These are phyloP conservation scores for Oceanodroma leucorhoa DNA, from an alignment of 2,797 vertebrate genomes.

Conservation along the genomic window DNA sequence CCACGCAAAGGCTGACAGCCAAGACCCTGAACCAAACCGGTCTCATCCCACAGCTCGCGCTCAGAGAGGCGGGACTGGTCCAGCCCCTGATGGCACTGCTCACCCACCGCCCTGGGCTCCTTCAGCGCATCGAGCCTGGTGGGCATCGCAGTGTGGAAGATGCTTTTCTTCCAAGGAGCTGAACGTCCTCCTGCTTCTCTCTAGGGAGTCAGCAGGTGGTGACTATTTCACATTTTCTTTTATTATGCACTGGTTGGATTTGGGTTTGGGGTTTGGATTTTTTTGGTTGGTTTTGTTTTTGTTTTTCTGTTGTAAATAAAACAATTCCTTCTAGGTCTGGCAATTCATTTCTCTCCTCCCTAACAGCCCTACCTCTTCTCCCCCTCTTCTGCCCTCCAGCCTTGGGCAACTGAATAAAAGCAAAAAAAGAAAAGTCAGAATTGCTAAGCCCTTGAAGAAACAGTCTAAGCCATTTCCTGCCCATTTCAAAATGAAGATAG, in stretches of 20 bases:
- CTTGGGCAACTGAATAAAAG: not conserved
- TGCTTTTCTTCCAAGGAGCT: not conserved
- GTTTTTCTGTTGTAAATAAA: not conserved
- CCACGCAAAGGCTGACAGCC: not conserved
- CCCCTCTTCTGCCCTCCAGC: not conserved
- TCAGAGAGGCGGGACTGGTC: not conserved
- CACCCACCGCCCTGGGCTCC: not conserved
- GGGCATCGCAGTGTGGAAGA: fast-evolving
- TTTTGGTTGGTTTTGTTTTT: no score
- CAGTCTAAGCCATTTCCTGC: not conserved
- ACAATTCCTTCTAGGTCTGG: not conserved
- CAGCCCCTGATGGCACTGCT: not conserved
- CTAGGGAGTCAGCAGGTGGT: not conserved
- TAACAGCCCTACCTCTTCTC: not conserved
- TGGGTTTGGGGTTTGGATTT: no score
- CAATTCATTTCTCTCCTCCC: not conserved
- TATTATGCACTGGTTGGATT: not conserved
- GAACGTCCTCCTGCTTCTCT: not conserved
- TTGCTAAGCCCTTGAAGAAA: not conserved
- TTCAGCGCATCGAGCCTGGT: fast-evolving
- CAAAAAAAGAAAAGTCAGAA: not conserved
- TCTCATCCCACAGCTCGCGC: not conserved
- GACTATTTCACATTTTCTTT: not conserved
- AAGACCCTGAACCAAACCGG: not conserved
- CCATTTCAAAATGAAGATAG: not conserved